Evolutionary conservation across 2,113 vertebrate genomes (phyloP), one percentile per base, ranked within the genome.

Genomic region (Scytalopus superciliaris): DNA sequence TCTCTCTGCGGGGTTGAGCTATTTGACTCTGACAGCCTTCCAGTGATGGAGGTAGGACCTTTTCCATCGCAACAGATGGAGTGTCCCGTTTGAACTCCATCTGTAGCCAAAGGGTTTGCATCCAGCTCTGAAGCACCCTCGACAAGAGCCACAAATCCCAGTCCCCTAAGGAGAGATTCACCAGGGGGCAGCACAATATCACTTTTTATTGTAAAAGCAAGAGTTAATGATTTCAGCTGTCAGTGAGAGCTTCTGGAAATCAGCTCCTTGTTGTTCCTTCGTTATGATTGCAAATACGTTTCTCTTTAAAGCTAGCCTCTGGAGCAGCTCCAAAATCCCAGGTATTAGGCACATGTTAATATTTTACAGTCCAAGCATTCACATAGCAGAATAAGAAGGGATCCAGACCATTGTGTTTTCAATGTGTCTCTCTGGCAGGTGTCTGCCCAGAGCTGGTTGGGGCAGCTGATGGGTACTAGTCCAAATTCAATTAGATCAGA

Each of bases 121-220:
- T 52, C 4, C 3, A 67, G 30, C 59, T 59, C 75, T 67, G 55
- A 50, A 90, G 33, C 21, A 59, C 37, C 23, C 10, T 72, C 0
- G 8, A 0, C 16, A 66, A 6, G 44, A 92, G 73, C 33, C 89
- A 39, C 53, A 40, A 8, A 19, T 64, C 23, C 30, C 60, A 40
- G 62, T 85, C 45, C 63, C 35, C 1, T 0, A 40, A 21, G 0
- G 37, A 57, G 77, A 75, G 19, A 53, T 64, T 94, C 96, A 96
- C 88, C 92, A 97, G 96, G 75, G 95, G 96, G 96, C 96, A 96
- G 96, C 86, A 93, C 68, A 15, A 40, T 92, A 92, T 93, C 67
- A 60, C 69, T 89, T 84, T 84, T 83, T 33, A 14, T 55, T 76
- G 45, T 50, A 63, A 50, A 53, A 87, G 45, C 37, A n/a, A 64